Evolutionary conservation across 2,113 vertebrate genomes (phyloP), one percentile per base, ranked within the genome.

Genomic region (Heliornis fulica): DNA sequence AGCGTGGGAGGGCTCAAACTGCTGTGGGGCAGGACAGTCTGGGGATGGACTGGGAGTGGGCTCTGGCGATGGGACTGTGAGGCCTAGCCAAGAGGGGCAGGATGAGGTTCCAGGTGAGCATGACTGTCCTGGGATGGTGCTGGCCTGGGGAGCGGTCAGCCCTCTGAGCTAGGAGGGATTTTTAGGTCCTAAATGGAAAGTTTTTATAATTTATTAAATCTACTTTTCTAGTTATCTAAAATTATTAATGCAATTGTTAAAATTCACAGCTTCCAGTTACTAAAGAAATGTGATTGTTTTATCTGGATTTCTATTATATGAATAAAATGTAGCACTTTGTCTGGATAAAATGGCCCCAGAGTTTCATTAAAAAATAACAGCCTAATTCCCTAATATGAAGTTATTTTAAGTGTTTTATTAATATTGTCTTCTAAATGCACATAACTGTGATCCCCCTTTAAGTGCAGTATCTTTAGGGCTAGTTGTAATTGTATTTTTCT

Each of bases 331-430:
- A 89, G 86, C 64, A 81, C 90, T 70, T 41, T 76, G 90, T 96
- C 96, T 94, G 95, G 86, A 89, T 96, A 96, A 93, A 93, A 79
- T 93, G 96, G 97, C 94, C 96, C 96, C 93, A 94, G 96, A 87
- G 93, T 97, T 97, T 97, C 96, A 97, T 96, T 96, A 94, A 96
- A 96, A 96, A 96, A 94, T 96, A 96, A 93, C 88, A 90, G 84
- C 86, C 88, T 93, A 96, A 89, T 94, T 97, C 96, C 95, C 87
- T 68, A 91, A 97, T 93, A 96, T 76, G 79, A 97, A 97, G 87
- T 89, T 79, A 97, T 94, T 97, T 97, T 94, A 96, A 96, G 95
- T 95, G 93, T 96, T 97, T 96, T 97, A 97, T 97, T 97, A 97
- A 97, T 96, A 96, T 97, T 96, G 92, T 96, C 95, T 96, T 96